These are phyloP conservation scores for Ephialtes manifestator DNA, from an alignment of 2,888 invertebrate genomes.

Conservation along the genomic window DNA sequence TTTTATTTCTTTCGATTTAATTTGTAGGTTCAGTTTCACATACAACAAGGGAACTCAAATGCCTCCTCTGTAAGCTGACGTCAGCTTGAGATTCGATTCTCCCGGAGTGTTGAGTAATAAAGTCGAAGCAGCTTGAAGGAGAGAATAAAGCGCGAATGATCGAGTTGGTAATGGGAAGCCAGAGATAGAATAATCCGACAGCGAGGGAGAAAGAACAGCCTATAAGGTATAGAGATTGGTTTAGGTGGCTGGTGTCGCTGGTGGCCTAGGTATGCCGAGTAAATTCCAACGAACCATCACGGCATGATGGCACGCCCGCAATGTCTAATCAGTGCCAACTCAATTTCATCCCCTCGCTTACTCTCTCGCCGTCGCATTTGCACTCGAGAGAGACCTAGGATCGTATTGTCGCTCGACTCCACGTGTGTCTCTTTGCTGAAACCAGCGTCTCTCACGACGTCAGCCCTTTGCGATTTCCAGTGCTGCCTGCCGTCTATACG, in stretches of 20 bases:
- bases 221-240: conserved; percentile 44
- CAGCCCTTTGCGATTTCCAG: not conserved
- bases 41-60: not conserved
- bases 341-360: conserved; percentile 78
- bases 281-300: conserved; percentile 82
- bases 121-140: not conserved
- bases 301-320: conserved; percentile 83
- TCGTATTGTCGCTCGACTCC: conserved; percentile 62
- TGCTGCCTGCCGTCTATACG: not conserved
- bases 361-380: conserved; percentile 40
- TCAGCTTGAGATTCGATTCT: conserved; percentile 47
- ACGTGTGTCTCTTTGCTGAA: conserved; percentile 49
- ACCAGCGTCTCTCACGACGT: not conserved
- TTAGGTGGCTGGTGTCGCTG: conserved; percentile 57
- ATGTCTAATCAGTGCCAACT: conserved; percentile 85
- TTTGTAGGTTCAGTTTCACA: conserved; percentile 1
- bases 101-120: conserved; percentile 59
- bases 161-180: not conserved
- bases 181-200: conserved; percentile 22
- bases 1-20: conserved; percentile 33
- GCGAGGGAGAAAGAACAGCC: not conserved
- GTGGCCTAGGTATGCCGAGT: conserved; percentile 76
- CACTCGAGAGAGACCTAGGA: conserved; percentile 23
- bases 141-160: conserved; percentile 9
- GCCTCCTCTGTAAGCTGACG: conserved; percentile 49